phyloP scores from a whole-genome alignment of 2,888 invertebrate genomes.

The Iphiclides podalirius region DNA sequence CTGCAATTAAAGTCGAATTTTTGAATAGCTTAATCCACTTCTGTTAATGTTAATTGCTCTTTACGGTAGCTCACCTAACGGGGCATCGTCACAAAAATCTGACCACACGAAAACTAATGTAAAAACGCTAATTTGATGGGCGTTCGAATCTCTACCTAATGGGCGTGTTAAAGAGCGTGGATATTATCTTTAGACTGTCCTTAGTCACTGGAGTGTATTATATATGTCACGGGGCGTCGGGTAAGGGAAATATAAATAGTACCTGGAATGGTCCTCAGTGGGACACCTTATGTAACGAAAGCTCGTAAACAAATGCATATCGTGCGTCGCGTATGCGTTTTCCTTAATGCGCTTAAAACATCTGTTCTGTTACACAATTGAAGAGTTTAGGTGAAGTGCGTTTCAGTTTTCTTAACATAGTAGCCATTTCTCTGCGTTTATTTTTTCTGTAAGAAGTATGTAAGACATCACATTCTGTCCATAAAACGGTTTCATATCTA shows the following conservation, averaged over 20 bases:
- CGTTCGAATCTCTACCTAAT: slow-evolving; percentile 32
- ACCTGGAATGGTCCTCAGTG: slow-evolving; percentile 49
- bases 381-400: slow-evolving; percentile 32
- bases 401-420: no score
- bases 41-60: slow-evolving; percentile 21
- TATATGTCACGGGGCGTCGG: slow-evolving; percentile 61
- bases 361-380: slow-evolving; percentile 42
- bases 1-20: not conserved
- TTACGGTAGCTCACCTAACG: slow-evolving; percentile 27
- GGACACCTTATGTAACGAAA: slow-evolving; percentile 64
- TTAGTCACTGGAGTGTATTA: slow-evolving; percentile 61
- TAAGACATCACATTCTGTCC: no score
- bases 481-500: no score
- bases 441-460: no score
- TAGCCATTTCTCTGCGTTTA: no score
- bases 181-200: slow-evolving; percentile 55
- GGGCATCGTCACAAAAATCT: slow-evolving; percentile 22
- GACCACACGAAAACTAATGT: slow-evolving; percentile 29
- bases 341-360: slow-evolving; percentile 37
- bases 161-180: slow-evolving; percentile 32
- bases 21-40: slow-evolving; percentile 10
- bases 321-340: slow-evolving; percentile 41
- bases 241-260: slow-evolving; percentile 72
- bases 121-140: slow-evolving; percentile 35
- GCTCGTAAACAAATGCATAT: slow-evolving; percentile 64